Evolutionary conservation across 2,888 invertebrate genomes (phyloP).

Genomic region (Neuroscelio doddi): DNA sequence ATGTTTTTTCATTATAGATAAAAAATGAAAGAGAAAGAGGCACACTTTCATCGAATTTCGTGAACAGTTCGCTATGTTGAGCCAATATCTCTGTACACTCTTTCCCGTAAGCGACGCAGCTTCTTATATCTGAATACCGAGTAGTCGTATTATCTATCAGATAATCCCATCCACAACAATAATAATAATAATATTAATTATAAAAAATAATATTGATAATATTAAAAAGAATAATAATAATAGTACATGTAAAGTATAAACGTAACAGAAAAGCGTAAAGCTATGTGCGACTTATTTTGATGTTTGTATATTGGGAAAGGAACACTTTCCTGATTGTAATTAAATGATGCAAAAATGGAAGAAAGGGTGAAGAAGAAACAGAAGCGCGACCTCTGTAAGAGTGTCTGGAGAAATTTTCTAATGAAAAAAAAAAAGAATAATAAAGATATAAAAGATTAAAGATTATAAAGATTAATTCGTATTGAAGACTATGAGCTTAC

Average conservation of each 20-base stretch:
- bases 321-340: conserved; percentile 42
- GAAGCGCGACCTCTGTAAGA: conserved; percentile 16
- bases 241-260: conserved; percentile 15
- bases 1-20: background rate
- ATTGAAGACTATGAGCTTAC: conserved; percentile 47
- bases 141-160: conserved; percentile 6
- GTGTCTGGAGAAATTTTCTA: conserved; percentile 32
- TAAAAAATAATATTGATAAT: conserved; percentile 9
- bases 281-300: conserved; percentile 34
- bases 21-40: background rate
- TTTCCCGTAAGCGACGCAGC: background rate
- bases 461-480: conserved; percentile 41
- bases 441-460: conserved; percentile 5
- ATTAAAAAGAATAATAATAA: conserved; percentile 23
- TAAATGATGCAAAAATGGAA: conserved; percentile 14
- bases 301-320: conserved; percentile 39
- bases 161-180: conserved; percentile 11
- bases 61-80: background rate
- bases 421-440: conserved; percentile 9
- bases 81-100: background rate
- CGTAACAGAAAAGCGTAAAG: conserved; percentile 1
- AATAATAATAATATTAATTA: conserved; percentile 10
- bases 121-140: background rate
- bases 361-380: conserved; percentile 12
- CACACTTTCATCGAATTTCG: background rate